Evolutionary conservation across 2,797 vertebrate genomes (phyloP), one percentile per base, ranked within the genome.

Genomic region (Simalia tracyae): DNA sequence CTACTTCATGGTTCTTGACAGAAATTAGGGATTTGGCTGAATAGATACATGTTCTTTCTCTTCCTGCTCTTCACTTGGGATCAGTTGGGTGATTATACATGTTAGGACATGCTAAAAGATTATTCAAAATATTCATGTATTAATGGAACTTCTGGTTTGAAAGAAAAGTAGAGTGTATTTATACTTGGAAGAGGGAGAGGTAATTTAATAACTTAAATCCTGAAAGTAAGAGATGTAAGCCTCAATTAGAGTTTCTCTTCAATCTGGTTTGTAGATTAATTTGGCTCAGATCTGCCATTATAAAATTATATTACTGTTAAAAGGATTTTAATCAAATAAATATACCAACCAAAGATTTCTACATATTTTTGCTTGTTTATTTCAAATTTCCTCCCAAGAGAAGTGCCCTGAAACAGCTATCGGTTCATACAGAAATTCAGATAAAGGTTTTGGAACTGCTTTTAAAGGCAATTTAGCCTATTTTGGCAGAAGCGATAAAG

Each of bases 211-310:
- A 89, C 54, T 95, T 96, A 36, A 91, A 92, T 93, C 59, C 22
- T 57, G 5, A 95, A 96, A 96, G 95, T 96, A 96, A 97, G 92
- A 96, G 85, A 85, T 93, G 86, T 90, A 93, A 95, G 89, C 19
- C 6, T 93, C 68, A 92, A 42, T 94, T 94, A 93, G 59, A 85
- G 63, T 92, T 94, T 92, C 94, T 93, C 93, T 97, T 97, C 96
- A 93, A 94, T 95, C 1, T 63, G 96, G 95, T 97, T 98, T 95
- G 96, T 97, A 95, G 96, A 97, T 98, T 98, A 97, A 97, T 97
- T 95, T 98, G 95, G 64, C 93, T 93, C 61, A 95, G 92, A 87
- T 93, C 92, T 95, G 84, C 95, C 92, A 93, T 94, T 91, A 87
- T 92, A 64, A 94, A 92, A 11, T 26, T 92, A 1, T 90, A 93